phyloP scores from a whole-genome alignment of 2,113 vertebrate genomes.

The Phyllopteryx taeniolatus region DNA sequence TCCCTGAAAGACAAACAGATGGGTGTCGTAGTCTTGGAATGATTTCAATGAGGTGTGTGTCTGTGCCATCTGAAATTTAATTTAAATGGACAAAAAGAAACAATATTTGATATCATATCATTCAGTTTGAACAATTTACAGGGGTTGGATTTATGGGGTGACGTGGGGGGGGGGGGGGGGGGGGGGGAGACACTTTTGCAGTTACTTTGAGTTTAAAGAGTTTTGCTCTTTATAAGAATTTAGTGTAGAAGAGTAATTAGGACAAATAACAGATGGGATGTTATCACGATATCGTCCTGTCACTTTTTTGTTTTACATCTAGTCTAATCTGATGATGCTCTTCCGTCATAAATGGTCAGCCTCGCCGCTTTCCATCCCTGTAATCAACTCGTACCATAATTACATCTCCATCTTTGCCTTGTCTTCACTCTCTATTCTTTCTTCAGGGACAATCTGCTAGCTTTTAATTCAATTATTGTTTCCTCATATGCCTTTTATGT shows the following conservation, averaged over 20 bases:
- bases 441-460: not conserved
- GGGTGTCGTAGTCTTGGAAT: not conserved
- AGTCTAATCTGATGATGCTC: not conserved
- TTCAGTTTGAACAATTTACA: not conserved
- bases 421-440: not conserved
- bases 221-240: not conserved
- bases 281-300: not conserved
- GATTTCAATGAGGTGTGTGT: not conserved
- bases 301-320: not conserved
- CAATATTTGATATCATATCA: not conserved
- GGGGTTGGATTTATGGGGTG: not conserved
- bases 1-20: not conserved
- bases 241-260: not conserved
- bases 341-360: not conserved
- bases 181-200: not conserved
- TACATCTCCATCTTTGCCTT: not conserved
- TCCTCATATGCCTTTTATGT: slow-evolving; percentile 14
- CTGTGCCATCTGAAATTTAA: not conserved
- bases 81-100: not conserved
- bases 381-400: not conserved
- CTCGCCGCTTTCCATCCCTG: not conserved
- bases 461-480: not conserved
- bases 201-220: not conserved
- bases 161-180: too few species aligned
- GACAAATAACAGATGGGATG: not conserved